Conservation (phyloP, 2,113 vertebrate genomes). For the Heterotilapia buettikoferi region DNA sequence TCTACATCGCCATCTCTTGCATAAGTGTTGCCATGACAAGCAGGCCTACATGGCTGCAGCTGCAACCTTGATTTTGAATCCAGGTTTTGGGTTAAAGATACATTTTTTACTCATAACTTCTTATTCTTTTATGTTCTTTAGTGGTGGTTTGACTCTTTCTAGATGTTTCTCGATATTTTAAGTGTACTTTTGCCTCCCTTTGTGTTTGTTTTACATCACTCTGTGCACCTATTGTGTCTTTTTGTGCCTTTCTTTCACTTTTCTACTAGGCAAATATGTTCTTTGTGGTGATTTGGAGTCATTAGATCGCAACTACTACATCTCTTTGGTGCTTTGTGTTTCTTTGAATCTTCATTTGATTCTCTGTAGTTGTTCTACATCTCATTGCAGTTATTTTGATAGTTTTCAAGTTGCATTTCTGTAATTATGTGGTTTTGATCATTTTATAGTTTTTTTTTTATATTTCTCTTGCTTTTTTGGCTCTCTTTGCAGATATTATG, state of each 20-base stretch:
- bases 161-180: accelerated
- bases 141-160: background rate
- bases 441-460: background rate
- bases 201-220: background rate
- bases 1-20: slow-evolving; percentile 24
- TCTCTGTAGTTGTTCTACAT: background rate
- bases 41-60: background rate
- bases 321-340: background rate
- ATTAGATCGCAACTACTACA: background rate
- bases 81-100: background rate
- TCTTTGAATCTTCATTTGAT: background rate
- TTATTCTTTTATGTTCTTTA: background rate
- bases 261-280: background rate
- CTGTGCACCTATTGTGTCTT: background rate
- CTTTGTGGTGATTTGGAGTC: background rate
- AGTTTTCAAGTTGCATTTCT: background rate
- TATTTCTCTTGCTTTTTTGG: background rate
- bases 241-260: background rate
- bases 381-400: background rate
- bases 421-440: background rate
- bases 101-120: background rate
- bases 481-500: background rate
- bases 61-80: background rate
- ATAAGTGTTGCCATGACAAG: background rate
- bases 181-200: background rate